Conservation (phyloP, 2,113 vertebrate genomes). For the Ailurus styani region DNA sequence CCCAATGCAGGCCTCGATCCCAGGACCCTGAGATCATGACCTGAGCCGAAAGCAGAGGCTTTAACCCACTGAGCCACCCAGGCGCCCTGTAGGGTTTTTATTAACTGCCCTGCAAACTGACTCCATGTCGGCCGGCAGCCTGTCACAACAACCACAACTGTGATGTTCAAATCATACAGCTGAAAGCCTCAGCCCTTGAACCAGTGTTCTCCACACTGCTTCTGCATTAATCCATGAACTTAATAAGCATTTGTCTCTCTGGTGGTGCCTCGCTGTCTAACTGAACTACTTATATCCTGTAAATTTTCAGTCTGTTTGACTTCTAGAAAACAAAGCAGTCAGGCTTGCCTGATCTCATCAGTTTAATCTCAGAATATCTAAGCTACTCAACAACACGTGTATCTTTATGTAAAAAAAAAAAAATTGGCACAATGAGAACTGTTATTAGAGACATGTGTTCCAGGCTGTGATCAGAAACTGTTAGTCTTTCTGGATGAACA, state of each 20-base stretch:
- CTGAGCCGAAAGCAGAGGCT: too few relatives aligned
- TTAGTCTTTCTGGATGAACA: conserved; percentile 56
- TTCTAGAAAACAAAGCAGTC: conserved; percentile 71
- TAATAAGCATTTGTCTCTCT: conserved; percentile 68
- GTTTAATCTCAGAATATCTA: conserved; percentile 70
- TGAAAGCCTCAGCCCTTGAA: conserved; percentile 45
- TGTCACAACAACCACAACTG: neutral
- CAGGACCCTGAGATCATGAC: too few relatives aligned
- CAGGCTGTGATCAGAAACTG: conserved; percentile 67
- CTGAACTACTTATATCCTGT: conserved; percentile 65
- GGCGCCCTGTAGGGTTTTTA: neutral
- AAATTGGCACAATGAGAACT: conserved; percentile 60
- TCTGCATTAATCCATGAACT: conserved; percentile 62
- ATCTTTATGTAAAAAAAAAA: conserved; percentile 62
- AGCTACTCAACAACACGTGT: conserved; percentile 56
- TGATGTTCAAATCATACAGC: neutral
- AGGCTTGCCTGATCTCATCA: conserved; percentile 63
- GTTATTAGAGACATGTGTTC: conserved; percentile 69
- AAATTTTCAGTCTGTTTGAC: conserved; percentile 72
- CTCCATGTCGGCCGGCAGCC: neutral
- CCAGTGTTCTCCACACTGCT: conserved; percentile 54
- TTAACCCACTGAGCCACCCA: too few relatives aligned
- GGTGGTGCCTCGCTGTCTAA: conserved; percentile 81
- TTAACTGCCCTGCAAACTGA: neutral
- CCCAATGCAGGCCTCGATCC: too few relatives aligned